Conservation (phyloP, 1,140 invertebrate species). For the Drosophila sp. region DNA sequence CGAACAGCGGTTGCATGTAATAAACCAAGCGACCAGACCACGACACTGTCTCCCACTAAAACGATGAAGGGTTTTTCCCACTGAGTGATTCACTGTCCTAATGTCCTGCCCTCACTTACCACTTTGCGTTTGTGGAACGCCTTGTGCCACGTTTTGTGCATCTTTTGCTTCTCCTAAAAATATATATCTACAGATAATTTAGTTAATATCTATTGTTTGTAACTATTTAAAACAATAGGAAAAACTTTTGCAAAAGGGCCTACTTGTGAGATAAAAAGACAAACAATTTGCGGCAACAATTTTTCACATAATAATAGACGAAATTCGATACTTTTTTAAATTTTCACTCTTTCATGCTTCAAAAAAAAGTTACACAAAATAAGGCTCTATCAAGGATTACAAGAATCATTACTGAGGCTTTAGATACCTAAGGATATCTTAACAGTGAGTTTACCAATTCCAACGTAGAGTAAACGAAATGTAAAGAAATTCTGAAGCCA, state of each 20-base stretch:
- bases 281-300: neutral
- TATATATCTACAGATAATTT: slow-evolving; percentile 27
- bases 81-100: neutral
- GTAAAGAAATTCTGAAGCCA: no score
- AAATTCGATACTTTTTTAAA: slow-evolving; percentile 20
- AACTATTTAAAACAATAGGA: neutral
- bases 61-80: neutral
- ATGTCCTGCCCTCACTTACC: slow-evolving; percentile 30
- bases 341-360: no score
- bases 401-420: no score
- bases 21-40: slow-evolving; percentile 51
- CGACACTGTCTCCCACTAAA: slow-evolving; percentile 48
- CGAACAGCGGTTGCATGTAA: slow-evolving; percentile 64
- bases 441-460: no score
- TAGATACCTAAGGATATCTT: no score
- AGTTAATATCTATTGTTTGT: neutral
- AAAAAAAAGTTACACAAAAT: no score
- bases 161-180: slow-evolving; percentile 17
- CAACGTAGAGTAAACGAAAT: no score
- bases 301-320: neutral
- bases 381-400: no score
- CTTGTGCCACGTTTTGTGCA: slow-evolving; percentile 67
- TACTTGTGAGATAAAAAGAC: neutral
- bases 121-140: slow-evolving; percentile 63
- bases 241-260: neutral